Evolutionary conservation across 2,888 invertebrate genomes (phyloP), one percentile per base, ranked within the genome.

Genomic region (Drosophila seclusa): DNA sequence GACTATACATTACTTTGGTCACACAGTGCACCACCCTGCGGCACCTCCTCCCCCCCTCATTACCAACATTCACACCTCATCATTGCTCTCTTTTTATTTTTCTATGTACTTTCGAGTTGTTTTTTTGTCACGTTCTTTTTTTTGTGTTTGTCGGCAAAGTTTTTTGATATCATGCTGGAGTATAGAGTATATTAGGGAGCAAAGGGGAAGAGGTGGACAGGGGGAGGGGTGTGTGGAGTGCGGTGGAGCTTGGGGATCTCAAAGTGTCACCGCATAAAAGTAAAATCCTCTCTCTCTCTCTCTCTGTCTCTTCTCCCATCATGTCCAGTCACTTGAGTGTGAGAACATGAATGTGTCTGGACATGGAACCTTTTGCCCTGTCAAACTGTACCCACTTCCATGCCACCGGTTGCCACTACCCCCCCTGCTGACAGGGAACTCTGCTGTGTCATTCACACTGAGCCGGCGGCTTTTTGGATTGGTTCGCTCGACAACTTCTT

Each of bases 201-300:
- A 16, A 31, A 21, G 36, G 29, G 7, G 32, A 8, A 7, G n/a
- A 2, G 2, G 0, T 21, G 59, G 42, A 49, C n/a, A 4, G 45
- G 21, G 13, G n/a, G 36, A 29, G 10, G 8, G 18, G 13, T 32
- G 32, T 32, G 42, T 8, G 50, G 32, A n/a, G 21, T 53, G 40
- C 62, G 57, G 64, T 50, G 21, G 7, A 45, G 21, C 42, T 36
- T 4, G 13, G 36, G 11, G 55, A 36, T 36, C n/a, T 55, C 68
- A 80, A 90, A 87, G 79, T 90, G 90, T 87, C 90, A 89, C 79
- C 80, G 76, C 89, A 86, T 79, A 82, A 72, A 89, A 87, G 84
- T 79, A 68, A 68, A 78, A 76, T 75, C 73, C 69, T 13, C 3
- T n/a, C n/a, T 27, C 1, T 6, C 34, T 8, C 16, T 53, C 2